These are phyloP conservation scores for Cylas formicarius DNA, from an alignment of 1,140 invertebrate genomes.

Conservation along the genomic window DNA sequence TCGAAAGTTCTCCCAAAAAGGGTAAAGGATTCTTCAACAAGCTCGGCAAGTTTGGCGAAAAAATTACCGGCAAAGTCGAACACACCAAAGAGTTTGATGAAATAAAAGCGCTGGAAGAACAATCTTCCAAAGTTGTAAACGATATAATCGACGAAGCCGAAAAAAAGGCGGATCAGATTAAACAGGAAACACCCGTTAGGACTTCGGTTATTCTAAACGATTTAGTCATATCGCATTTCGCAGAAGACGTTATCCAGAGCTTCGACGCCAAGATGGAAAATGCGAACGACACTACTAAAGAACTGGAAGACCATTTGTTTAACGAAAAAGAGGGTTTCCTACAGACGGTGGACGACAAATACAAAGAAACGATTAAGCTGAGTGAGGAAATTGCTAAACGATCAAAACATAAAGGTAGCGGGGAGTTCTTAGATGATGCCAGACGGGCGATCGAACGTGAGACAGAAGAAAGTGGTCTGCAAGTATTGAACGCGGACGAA, in stretches of 20 bases:
- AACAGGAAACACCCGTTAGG: too few species aligned
- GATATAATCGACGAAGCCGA: too few species aligned
- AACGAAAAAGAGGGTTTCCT: conserved; percentile 13
- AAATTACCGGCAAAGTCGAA: neutral
- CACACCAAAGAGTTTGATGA: neutral
- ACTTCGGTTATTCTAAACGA: too few species aligned
- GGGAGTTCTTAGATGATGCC: conserved; percentile 4
- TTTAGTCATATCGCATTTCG: conserved; percentile 13
- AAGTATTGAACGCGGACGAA: neutral
- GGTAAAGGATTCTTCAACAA: too few species aligned
- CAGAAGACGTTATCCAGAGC: conserved; percentile 19
- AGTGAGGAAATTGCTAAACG: conserved; percentile 10
- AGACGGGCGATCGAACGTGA: neutral
- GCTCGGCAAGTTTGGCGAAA: neutral
- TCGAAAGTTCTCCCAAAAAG: too few species aligned
- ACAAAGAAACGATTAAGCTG: conserved; percentile 19
- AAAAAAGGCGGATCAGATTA: too few species aligned
- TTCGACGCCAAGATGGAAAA: conserved; percentile 22
- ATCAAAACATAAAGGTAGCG: conserved; percentile 1
- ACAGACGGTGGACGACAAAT: conserved; percentile 23
- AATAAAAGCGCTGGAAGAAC: neutral
- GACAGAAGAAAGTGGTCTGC: neutral
- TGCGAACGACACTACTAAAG: conserved; percentile 12
- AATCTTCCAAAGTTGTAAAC: too few species aligned
- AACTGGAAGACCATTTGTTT: neutral